Percentiles rank a stretch among this genome's conserved stretches.
Conservation (phyloP, 2,113 vertebrate species). For the Neoarius graeffei region DNA sequence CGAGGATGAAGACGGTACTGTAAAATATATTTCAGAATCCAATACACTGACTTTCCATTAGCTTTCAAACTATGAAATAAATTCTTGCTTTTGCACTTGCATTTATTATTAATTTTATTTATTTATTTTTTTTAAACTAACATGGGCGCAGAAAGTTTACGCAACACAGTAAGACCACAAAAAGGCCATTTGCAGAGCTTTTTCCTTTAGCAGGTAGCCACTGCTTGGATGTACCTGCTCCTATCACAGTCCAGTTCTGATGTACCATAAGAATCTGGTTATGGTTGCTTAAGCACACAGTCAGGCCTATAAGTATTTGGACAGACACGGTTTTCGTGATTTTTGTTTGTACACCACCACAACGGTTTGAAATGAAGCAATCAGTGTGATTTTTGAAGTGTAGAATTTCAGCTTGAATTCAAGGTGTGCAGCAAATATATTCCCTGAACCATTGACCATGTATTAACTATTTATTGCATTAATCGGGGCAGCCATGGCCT, state of each 20-base stretch:
- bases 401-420: no score
- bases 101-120: no score
- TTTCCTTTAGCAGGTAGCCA: neutral
- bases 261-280: neutral
- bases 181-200: neutral
- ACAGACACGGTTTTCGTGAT: no score
- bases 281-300: neutral
- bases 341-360: no score
- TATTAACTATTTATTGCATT: no score
- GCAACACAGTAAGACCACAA: neutral
- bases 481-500: no score
- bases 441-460: no score
- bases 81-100: neutral
- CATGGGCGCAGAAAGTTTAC: neutral
- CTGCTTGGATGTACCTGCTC: neutral
- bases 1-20: slow-evolving; percentile 58
- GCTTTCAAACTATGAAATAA: neutral
- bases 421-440: no score
- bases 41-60: neutral
- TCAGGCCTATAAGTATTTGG: no score
- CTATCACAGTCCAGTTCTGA: no score
- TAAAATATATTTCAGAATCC: neutral
- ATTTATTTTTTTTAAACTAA: neutral
- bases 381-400: no score
- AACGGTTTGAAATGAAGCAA: no score